phyloP scores from a whole-genome alignment of 1,140 invertebrate genomes.

The Pemphigus obesinymphae region DNA sequence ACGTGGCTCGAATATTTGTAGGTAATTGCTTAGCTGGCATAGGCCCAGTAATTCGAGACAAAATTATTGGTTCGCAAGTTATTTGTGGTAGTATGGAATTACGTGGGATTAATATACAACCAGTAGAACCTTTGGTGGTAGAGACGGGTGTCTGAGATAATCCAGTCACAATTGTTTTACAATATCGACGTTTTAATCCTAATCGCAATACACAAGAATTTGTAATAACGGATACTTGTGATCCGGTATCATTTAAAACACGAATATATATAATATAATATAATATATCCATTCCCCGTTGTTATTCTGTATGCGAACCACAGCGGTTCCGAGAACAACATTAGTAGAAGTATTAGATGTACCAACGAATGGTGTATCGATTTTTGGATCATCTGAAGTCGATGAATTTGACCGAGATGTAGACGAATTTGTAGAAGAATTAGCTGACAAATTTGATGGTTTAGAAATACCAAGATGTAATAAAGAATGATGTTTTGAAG shows the following conservation, averaged over 20 bases:
- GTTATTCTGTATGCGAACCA: background rate
- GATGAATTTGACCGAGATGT: no score
- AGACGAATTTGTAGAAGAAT: no score
- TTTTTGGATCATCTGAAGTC: fast-evolving
- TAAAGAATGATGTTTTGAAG: background rate
- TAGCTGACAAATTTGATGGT: no score
- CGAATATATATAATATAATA: no score
- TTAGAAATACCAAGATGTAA: background rate
- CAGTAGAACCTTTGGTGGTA: background rate
- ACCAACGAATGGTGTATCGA: background rate
- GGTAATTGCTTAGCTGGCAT: background rate
- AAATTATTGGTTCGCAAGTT: background rate
- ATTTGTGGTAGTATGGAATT: background rate
- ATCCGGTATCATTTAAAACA: background rate
- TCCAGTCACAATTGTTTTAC: background rate
- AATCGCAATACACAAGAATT: background rate
- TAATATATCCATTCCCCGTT: background rate
- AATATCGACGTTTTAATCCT: background rate
- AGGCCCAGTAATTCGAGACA: background rate
- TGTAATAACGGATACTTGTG: background rate
- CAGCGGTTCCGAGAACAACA: background rate
- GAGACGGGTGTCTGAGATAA: background rate
- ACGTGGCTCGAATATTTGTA: background rate
- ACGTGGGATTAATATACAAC: background rate
- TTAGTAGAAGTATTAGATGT: background rate